Percentiles rank a stretch among this genome's conserved stretches.
Conservation (phyloP, 2,888 invertebrate species). For the Hirtodrosophila alboralis region DNA sequence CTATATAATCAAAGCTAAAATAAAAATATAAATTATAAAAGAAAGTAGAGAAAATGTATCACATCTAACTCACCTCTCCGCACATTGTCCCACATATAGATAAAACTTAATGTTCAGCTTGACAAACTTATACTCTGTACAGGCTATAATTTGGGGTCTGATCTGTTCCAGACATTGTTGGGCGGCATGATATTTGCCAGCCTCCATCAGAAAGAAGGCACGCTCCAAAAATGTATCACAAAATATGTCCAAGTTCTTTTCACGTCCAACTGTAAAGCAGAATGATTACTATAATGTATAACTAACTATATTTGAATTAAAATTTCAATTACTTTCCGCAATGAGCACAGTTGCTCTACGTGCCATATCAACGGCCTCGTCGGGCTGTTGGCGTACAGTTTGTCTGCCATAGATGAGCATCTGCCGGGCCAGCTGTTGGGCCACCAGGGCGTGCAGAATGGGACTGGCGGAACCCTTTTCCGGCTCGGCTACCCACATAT, state of each 20-base stretch:
- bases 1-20: constrained; percentile 53
- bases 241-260: constrained; percentile 64
- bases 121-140: constrained; percentile 48
- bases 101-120: constrained; percentile 59
- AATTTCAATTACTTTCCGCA: constrained; percentile 72
- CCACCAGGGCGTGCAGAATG: constrained; percentile 62
- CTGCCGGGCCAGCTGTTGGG: constrained; percentile 52
- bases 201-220: constrained; percentile 66
- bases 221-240: constrained; percentile 63
- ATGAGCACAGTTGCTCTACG: constrained; percentile 63
- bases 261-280: constrained; percentile 59
- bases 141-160: constrained; percentile 43
- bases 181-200: constrained; percentile 55
- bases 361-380: constrained; percentile 61
- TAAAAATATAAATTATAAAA: too few relatives aligned
- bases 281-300: not conserved
- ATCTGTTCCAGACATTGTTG: constrained; percentile 64
- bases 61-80: constrained; percentile 62
- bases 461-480: constrained; percentile 46
- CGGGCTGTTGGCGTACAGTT: constrained; percentile 48
- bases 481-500: constrained; percentile 65
- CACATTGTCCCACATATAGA: constrained; percentile 61
- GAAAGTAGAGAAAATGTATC: too few relatives aligned
- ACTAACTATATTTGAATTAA: too few relatives aligned
- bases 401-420: constrained; percentile 59